These are phyloP conservation scores for Trichacis sp. DNA, from an alignment of 2,888 invertebrate species.

Conservation along the genomic window DNA sequence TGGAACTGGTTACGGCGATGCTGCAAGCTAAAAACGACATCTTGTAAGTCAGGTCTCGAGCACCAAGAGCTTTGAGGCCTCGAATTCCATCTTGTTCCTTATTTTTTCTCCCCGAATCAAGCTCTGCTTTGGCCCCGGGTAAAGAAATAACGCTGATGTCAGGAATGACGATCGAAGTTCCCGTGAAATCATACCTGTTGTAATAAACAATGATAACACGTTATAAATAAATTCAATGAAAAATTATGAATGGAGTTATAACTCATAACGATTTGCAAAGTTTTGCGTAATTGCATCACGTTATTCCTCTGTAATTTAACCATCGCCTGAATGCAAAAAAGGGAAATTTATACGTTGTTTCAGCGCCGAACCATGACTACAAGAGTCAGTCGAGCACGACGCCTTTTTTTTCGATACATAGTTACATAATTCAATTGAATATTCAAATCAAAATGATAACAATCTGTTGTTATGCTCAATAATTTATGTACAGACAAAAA, in stretches of 20 bases:
- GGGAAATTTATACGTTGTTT: background rate
- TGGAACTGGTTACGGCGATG: slow-evolving; percentile 86
- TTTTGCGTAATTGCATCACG: background rate
- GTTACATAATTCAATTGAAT: too few relatives aligned
- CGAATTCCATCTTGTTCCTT: slow-evolving; percentile 86
- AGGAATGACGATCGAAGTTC: slow-evolving; percentile 93
- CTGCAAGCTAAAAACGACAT: slow-evolving; percentile 96
- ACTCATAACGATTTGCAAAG: too few relatives aligned
- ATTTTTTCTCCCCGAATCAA: slow-evolving; percentile 79
- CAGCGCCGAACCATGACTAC: background rate
- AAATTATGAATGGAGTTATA: too few relatives aligned
- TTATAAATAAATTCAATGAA: too few relatives aligned
- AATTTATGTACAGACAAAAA: background rate
- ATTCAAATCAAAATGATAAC: too few relatives aligned
- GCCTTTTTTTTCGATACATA: background rate
- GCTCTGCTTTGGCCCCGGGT: slow-evolving; percentile 89
- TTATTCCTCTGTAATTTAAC: background rate
- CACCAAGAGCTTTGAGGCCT: slow-evolving; percentile 88
- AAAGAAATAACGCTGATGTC: slow-evolving; percentile 90
- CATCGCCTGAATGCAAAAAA: background rate
- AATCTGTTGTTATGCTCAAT: too few relatives aligned
- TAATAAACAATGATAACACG: background rate
- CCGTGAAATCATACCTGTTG: slow-evolving; percentile 62
- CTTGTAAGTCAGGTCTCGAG: slow-evolving; percentile 86
- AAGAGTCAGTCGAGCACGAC: background rate